These are phyloP conservation scores for Carposina sasakii DNA, from an alignment of 1,140 invertebrate genomes.

Conservation along the genomic window DNA sequence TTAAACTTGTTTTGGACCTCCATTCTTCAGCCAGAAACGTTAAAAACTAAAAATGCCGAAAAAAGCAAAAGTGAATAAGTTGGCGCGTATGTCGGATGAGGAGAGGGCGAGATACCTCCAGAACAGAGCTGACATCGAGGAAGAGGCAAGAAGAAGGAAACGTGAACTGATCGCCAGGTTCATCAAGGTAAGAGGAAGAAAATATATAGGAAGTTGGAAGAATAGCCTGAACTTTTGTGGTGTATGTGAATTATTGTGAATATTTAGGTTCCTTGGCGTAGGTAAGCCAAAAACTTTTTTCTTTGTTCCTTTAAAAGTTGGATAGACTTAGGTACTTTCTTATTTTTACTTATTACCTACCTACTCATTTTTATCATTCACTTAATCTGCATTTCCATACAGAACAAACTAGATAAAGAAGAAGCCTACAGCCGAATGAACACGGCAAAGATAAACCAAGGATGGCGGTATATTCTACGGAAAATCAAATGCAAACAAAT, in stretches of 20 bases:
- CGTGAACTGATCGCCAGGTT: conserved; percentile 83
- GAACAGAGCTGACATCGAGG: conserved; percentile 83
- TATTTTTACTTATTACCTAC: too few relatives aligned
- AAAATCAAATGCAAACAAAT: conserved; percentile 83
- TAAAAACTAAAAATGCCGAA: conserved; percentile 75
- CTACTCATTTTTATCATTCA: too few relatives aligned
- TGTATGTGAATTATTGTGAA: too few relatives aligned
- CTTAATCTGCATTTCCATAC: too few relatives aligned
- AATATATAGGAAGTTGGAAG: neutral
- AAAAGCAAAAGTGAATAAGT: conserved; percentile 81
- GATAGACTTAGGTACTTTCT: too few relatives aligned
- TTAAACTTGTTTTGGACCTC: too few relatives aligned
- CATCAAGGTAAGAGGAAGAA: conserved; percentile 77
- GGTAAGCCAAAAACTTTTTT: too few relatives aligned
- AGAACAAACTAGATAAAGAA: conserved; percentile 87
- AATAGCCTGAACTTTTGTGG: too few relatives aligned
- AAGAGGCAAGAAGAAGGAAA: conserved; percentile 83
- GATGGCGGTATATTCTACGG: conserved; percentile 84
- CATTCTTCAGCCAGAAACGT: too few relatives aligned
- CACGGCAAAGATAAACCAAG: conserved; percentile 86
- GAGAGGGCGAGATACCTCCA: conserved; percentile 84
- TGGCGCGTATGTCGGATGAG: conserved; percentile 86
- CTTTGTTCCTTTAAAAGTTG: too few relatives aligned
- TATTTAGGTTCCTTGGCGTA: too few relatives aligned
- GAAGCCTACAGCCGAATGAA: conserved; percentile 84